Conservation (phyloP, 2,797 vertebrate species). For the Spinibarbus caldwelli region DNA sequence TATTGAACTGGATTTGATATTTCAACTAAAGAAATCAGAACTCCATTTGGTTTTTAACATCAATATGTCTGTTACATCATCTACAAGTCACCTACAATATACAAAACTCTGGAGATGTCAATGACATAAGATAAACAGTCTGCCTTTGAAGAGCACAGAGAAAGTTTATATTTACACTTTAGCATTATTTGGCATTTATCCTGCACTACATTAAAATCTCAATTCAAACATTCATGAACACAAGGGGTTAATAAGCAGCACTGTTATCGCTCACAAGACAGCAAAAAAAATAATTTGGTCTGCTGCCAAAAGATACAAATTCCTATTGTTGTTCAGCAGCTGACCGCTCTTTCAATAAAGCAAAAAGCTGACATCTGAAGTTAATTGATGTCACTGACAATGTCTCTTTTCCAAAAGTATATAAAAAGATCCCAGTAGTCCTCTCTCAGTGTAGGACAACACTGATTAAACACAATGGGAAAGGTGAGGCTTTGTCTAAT, state of each 20-base stretch:
- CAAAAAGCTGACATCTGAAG: conserved; percentile 65
- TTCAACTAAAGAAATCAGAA: not conserved
- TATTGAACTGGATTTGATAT: no score
- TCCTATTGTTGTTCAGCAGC: conserved; percentile 57
- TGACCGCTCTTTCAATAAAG: conserved; percentile 53
- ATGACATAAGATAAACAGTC: no score
- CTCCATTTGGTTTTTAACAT: not conserved
- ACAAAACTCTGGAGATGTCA: no score
- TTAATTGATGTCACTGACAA: conserved; percentile 60
- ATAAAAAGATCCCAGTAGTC: conserved; percentile 57
- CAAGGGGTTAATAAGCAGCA: conserved; percentile 37
- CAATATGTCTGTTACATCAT: no score
- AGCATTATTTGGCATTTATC: not conserved
- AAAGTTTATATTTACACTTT: no score
- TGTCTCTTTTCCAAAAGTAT: conserved; percentile 60
- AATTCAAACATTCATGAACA: not conserved
- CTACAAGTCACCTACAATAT: no score
- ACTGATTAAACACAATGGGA: conserved; percentile 62
- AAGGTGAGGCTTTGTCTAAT: conserved; percentile 53
- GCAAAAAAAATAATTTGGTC: conserved; percentile 37
- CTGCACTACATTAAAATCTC: not conserved
- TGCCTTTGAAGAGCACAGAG: no score
- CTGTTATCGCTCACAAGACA: conserved; percentile 39
- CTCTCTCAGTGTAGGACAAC: conserved; percentile 48
- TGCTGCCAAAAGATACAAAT: conserved; percentile 48